These are phyloP conservation scores for Bucorvus abyssinicus DNA, from an alignment of 2,797 vertebrate genomes.

Conservation along the genomic window DNA sequence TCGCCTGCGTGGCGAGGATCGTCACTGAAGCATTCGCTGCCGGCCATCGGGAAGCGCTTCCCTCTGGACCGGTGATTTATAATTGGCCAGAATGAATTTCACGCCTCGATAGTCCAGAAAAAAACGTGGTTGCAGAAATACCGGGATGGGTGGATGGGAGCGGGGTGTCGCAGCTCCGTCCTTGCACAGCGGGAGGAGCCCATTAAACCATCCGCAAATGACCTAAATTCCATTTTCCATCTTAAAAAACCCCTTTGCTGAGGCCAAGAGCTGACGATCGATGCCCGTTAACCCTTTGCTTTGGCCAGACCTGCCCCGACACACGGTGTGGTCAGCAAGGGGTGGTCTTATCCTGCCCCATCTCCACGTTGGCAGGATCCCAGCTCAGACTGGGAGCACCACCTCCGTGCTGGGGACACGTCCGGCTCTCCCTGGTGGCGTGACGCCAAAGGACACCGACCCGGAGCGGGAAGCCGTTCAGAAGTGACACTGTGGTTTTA, in stretches of 20 bases:
- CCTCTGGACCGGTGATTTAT: background rate
- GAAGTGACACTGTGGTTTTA: background rate
- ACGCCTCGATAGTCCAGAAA: background rate
- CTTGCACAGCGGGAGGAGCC: background rate
- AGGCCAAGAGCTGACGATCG: background rate
- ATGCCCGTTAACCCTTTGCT: background rate
- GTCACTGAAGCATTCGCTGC: fast-evolving
- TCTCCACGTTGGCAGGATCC: background rate
- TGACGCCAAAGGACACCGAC: background rate
- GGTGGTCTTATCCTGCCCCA: background rate
- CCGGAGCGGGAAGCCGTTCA: background rate
- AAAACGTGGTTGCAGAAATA: background rate
- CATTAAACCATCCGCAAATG: background rate
- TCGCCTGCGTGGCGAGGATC: background rate
- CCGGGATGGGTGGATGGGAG: background rate
- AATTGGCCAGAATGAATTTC: background rate
- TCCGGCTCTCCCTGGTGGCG: background rate
- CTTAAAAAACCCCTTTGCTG: background rate
- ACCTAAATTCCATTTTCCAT: background rate
- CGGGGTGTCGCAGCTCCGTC: background rate
- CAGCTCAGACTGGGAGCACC: background rate
- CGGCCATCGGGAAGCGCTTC: fast-evolving
- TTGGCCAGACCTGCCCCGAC: background rate
- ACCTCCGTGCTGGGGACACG: background rate
- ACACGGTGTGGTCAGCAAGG: fast-evolving